Evolutionary conservation across 2,888 invertebrate genomes (phyloP).

Genomic region (Homarus gammarus): DNA sequence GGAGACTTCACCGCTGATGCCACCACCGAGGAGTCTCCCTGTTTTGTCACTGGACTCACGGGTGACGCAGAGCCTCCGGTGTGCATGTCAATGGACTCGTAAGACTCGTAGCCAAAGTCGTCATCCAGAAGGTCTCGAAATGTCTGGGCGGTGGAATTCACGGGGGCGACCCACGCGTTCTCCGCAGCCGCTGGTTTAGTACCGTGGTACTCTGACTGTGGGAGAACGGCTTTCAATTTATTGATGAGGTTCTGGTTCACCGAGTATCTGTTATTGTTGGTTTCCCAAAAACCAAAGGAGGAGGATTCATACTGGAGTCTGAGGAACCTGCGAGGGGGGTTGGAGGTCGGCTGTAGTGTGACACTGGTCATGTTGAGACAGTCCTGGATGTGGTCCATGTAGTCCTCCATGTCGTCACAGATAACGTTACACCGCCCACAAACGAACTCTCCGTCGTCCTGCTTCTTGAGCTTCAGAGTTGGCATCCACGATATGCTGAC

Average conservation of each 20-base stretch:
- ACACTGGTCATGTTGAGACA: conserved; percentile 67
- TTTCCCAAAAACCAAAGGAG: conserved; percentile 44
- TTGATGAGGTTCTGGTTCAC: conserved; percentile 60
- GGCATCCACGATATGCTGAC: conserved; percentile 65
- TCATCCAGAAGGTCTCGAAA: conserved; percentile 43
- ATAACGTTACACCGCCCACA: conserved; percentile 72
- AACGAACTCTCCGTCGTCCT: conserved; percentile 52
- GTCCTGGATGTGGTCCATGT: conserved; percentile 71
- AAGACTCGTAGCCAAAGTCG: conserved; percentile 47
- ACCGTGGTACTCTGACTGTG: not conserved
- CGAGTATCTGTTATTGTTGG: conserved; percentile 25
- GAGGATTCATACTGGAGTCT: conserved; percentile 47
- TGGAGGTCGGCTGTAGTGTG: conserved; percentile 39
- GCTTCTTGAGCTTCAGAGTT: conserved; percentile 18
- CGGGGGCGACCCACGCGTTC: not conserved
- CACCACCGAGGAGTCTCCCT: not conserved
- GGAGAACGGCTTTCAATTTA: conserved; percentile 47
- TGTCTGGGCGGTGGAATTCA: not conserved
- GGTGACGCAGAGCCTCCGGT: conserved; percentile 11
- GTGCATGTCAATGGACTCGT: conserved; percentile 21
- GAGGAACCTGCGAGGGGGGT: conserved; percentile 52
- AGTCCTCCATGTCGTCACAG: conserved; percentile 72
- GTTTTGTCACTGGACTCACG: conserved; percentile 2
- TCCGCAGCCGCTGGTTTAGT: not conserved
- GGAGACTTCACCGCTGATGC: not conserved